Conservation (phyloP, 1,140 invertebrate genomes). For the Bombus affinis region DNA sequence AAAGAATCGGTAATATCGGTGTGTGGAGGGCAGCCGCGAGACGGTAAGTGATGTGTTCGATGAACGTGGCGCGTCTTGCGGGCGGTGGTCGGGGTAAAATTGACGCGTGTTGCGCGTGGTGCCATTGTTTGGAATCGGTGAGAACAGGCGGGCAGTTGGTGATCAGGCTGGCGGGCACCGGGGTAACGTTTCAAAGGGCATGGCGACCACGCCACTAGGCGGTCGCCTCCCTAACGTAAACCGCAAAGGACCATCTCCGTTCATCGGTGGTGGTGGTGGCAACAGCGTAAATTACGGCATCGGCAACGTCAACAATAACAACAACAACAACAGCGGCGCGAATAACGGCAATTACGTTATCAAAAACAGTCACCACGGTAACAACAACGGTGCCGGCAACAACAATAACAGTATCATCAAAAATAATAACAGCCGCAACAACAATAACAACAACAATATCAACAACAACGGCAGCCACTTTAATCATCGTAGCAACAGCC, state of each 20-base stretch:
- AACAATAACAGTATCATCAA: slow-evolving; percentile 72
- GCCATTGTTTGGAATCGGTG: slow-evolving; percentile 70
- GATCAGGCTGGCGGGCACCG: slow-evolving; percentile 82
- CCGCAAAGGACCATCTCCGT: slow-evolving; percentile 80
- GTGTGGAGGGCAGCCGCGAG: slow-evolving; percentile 56
- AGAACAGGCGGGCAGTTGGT: slow-evolving; percentile 77
- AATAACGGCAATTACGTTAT: slow-evolving; percentile 66
- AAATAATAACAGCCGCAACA: slow-evolving; percentile 46
- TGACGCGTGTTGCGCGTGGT: slow-evolving; percentile 68
- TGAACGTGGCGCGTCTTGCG: slow-evolving; percentile 80
- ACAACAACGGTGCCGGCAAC: slow-evolving; percentile 61
- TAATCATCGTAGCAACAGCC: background rate
- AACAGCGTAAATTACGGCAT: slow-evolving; percentile 33
- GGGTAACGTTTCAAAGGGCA: slow-evolving; percentile 82
- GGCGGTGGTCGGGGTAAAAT: slow-evolving; percentile 78
- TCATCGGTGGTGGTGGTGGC: slow-evolving; percentile 74
- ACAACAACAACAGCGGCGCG: slow-evolving; percentile 74
- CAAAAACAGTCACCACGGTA: slow-evolving; percentile 7
- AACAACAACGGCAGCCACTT: slow-evolving; percentile 5
- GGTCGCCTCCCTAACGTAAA: slow-evolving; percentile 82
- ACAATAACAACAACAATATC: slow-evolving; percentile 21
- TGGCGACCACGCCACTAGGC: slow-evolving; percentile 82
- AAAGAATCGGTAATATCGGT: slow-evolving; percentile 54
- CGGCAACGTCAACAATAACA: background rate
- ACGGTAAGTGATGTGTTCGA: slow-evolving; percentile 80